phyloP scores from a whole-genome alignment of 1,140 invertebrate genomes.

The Gonatopus flavifemur region DNA sequence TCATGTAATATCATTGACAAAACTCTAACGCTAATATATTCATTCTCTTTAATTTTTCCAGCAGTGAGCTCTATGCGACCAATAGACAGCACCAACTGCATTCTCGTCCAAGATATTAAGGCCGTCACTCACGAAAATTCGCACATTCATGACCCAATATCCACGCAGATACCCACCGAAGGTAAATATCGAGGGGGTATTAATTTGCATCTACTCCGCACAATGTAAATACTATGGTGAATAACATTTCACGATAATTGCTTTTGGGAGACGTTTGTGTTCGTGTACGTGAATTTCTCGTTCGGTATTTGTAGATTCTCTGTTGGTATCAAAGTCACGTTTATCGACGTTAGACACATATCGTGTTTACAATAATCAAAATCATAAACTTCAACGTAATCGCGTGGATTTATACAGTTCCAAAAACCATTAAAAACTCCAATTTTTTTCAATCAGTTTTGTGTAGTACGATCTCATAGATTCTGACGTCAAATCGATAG shows the following conservation, averaged over 20 bases:
- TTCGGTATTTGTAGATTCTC: background rate
- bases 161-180: slow-evolving; percentile 74
- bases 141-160: slow-evolving; percentile 71
- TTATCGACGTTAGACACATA: background rate
- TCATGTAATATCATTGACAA: too few species aligned
- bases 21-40: too few species aligned
- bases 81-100: slow-evolving; percentile 83
- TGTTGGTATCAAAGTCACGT: background rate
- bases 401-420: too few species aligned
- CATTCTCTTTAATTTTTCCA: slow-evolving; percentile 58
- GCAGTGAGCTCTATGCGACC: slow-evolving; percentile 84
- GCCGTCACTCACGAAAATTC: slow-evolving; percentile 78
- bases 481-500: too few species aligned
- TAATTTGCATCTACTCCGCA: slow-evolving; percentile 36
- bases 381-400: background rate
- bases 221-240: slow-evolving; percentile 31
- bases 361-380: background rate
- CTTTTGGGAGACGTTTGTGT: slow-evolving; percentile 29
- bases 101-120: slow-evolving; percentile 86
- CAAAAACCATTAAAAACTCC: too few species aligned
- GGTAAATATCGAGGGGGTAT: slow-evolving; percentile 57
- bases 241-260: slow-evolving; percentile 34
- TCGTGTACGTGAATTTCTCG: slow-evolving; percentile 5
- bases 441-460: too few species aligned
- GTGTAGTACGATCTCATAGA: too few species aligned